Evolutionary conservation across 2,797 vertebrate genomes (phyloP).

Genomic region (Hafferia zeledoni): DNA sequence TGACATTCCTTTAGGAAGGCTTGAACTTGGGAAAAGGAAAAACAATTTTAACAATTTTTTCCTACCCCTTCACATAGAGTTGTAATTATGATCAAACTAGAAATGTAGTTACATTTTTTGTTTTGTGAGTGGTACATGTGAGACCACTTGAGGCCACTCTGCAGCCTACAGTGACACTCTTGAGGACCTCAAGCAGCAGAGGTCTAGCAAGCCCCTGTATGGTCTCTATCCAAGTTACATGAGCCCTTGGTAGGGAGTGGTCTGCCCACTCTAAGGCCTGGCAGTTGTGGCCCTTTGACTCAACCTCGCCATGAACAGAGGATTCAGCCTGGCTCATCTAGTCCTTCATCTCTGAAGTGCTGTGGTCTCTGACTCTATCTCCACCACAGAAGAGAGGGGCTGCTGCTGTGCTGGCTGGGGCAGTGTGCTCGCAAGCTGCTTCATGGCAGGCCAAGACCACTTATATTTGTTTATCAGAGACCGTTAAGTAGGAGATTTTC

Average conservation of each 20-base stretch:
- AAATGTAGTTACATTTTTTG: not conserved
- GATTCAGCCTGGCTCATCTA: not conserved
- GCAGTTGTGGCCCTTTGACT: not conserved
- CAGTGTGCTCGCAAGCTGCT: fast-evolving
- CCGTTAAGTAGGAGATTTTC: not conserved
- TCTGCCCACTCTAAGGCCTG: not conserved
- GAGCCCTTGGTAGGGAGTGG: not conserved
- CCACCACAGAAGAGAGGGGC: not conserved
- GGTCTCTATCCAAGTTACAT: fast-evolving
- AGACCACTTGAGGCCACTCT: not conserved
- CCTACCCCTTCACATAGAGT: not conserved
- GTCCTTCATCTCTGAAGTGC: not conserved
- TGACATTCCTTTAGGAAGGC: not conserved
- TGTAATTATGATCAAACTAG: not conserved
- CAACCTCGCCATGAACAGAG: not conserved
- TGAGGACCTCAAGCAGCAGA: not conserved
- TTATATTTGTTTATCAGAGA: not conserved
- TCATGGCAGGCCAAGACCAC: fast-evolving
- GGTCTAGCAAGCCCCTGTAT: fast-evolving
- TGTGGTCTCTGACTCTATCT: not conserved
- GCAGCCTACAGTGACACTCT: not conserved
- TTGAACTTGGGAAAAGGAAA: not conserved
- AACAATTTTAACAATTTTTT: not conserved
- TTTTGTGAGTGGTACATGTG: not conserved
- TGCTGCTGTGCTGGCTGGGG: not conserved